Evolutionary conservation across 2,888 invertebrate genomes (phyloP).

Genomic region (Dusona sp.): DNA sequence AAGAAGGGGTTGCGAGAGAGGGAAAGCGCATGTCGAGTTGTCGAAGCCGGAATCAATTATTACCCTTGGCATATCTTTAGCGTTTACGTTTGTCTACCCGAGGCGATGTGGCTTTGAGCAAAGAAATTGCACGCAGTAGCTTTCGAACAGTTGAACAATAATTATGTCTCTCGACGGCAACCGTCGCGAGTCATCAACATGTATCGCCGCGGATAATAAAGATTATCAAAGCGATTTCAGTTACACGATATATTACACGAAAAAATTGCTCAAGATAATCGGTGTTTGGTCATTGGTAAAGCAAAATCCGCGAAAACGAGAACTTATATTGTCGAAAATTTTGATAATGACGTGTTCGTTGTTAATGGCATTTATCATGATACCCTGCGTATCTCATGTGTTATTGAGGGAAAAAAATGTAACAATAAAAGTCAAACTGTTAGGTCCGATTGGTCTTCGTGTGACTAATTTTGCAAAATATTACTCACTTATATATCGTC

Average conservation of each 20-base stretch:
- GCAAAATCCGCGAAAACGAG: conserved; percentile 26
- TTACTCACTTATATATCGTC: conserved; percentile 25
- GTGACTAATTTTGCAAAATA: conserved; percentile 41
- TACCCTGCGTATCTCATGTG: conserved; percentile 29
- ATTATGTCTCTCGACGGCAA: conserved; percentile 8
- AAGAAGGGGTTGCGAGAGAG: neutral
- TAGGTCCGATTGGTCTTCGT: conserved; percentile 47
- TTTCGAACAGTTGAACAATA: neutral
- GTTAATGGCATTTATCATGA: conserved; percentile 29
- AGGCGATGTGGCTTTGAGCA: neutral
- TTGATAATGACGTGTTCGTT: conserved; percentile 9
- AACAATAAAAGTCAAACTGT: conserved; percentile 1
- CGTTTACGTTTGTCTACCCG: neutral
- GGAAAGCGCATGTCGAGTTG: neutral
- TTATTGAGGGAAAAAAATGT: conserved; percentile 35
- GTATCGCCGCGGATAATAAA: neutral
- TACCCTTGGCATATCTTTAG: neutral
- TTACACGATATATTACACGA: conserved; percentile 9
- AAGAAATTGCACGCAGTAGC: neutral
- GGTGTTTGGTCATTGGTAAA: conserved; percentile 54
- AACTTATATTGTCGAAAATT: conserved; percentile 19
- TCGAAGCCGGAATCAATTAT: neutral
- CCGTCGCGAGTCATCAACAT: neutral
- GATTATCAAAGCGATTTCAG: conserved; percentile 24
- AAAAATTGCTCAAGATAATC: conserved; percentile 15